phyloP scores from a whole-genome alignment of 2,113 vertebrate species.

The Vidua macroura region DNA sequence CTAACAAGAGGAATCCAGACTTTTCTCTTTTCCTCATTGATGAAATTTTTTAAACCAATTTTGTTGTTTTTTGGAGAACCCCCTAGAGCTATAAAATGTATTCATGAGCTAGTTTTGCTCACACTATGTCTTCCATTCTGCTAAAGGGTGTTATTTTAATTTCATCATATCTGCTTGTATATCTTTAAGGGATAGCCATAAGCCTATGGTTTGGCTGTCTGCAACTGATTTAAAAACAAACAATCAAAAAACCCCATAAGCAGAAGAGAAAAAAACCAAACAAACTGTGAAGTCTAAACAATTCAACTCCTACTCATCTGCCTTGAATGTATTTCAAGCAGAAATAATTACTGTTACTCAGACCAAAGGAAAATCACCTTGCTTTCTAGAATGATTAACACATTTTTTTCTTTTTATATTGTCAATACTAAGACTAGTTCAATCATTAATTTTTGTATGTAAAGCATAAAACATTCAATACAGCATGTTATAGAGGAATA shows the following conservation, averaged over 20 bases:
- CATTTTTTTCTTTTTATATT: not conserved
- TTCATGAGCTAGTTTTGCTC: not conserved
- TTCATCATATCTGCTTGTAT: not conserved
- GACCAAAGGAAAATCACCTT: conserved; percentile 32
- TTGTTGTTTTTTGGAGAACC: not conserved
- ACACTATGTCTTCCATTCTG: not conserved
- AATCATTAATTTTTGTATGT: not conserved
- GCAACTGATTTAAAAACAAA: not conserved
- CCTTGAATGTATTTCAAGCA: not conserved
- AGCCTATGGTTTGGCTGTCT: not conserved
- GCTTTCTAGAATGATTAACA: not conserved
- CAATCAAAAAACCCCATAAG: not conserved
- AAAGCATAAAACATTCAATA: not conserved
- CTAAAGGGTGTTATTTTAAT: not conserved
- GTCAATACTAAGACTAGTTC: not conserved
- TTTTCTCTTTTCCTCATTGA: not conserved
- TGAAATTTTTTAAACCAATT: not conserved
- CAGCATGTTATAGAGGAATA: not conserved
- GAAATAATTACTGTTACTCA: conserved; percentile 10
- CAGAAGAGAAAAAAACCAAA: not conserved
- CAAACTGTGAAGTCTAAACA: not conserved
- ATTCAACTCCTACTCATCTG: not conserved
- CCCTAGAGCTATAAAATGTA: not conserved
- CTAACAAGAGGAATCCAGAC: not conserved
- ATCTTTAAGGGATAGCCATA: not conserved